phyloP scores from a whole-genome alignment of 2,888 invertebrate species.

The Megalurothrips usitatus region DNA sequence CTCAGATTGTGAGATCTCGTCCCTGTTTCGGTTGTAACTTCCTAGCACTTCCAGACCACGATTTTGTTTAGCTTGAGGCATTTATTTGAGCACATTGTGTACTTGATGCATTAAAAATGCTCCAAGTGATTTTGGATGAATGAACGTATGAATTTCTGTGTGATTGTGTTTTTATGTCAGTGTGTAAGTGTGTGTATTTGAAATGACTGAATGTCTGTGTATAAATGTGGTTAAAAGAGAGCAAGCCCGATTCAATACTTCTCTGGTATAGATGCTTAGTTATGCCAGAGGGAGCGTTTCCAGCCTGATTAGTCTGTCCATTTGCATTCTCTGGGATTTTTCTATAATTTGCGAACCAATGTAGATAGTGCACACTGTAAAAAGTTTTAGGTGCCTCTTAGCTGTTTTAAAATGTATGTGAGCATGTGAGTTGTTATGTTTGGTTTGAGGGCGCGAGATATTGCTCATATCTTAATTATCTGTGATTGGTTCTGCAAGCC shows the following conservation, averaged over 20 bases:
- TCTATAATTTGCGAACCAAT: not conserved
- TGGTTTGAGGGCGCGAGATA: not conserved
- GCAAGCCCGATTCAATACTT: not conserved
- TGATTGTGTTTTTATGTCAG: not conserved
- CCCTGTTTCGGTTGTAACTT: not conserved
- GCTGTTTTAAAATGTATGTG: not conserved
- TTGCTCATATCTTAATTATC: constrained; percentile 17
- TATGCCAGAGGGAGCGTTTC: not conserved
- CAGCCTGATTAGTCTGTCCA: not conserved
- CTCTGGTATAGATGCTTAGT: not conserved
- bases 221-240: not conserved
- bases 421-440: not conserved
- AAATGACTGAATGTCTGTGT: not conserved
- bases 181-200: not conserved
- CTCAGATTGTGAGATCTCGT: not conserved
- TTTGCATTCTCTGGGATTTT: not conserved
- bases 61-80: not conserved
- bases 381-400: not conserved
- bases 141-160: not conserved
- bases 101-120: not conserved
- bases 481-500: constrained; percentile 17
- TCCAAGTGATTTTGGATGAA: not conserved
- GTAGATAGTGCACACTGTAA: not conserved
- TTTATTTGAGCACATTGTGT: not conserved
- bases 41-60: not conserved